Conservation (phyloP, 1,140 invertebrate genomes). For the Aphis gossypii region DNA sequence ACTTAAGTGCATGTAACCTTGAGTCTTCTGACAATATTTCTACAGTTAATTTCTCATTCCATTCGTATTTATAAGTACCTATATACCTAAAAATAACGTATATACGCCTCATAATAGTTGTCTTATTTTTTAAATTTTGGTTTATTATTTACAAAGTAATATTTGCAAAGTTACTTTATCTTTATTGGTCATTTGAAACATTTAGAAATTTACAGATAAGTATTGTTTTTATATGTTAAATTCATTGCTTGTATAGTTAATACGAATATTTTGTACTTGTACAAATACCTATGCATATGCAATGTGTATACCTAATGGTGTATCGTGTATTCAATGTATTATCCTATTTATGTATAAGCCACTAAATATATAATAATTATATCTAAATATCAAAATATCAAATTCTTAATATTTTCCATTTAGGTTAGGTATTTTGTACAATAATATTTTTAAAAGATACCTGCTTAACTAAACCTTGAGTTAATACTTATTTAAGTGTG, state of each 20-base stretch:
- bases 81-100: background rate
- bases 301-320: background rate
- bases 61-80: background rate
- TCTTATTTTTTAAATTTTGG: background rate
- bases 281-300: background rate
- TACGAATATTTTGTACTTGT: background rate
- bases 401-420: background rate
- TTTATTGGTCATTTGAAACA: background rate
- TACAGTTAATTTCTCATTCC: background rate
- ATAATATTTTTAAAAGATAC: background rate
- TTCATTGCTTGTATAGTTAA: background rate
- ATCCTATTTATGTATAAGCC: background rate
- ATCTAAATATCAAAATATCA: background rate
- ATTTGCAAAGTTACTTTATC: background rate
- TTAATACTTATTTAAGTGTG: background rate
- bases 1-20: background rate
- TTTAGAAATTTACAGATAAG: background rate
- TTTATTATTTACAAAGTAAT: background rate
- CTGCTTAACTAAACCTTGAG: constrained; percentile 9
- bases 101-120: background rate
- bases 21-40: background rate
- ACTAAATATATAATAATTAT: background rate
- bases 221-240: background rate
- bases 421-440: background rate
- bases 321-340: background rate